These are phyloP conservation scores for Sandelia bainsii DNA, from an alignment of 2,797 vertebrate genomes.

Conservation along the genomic window DNA sequence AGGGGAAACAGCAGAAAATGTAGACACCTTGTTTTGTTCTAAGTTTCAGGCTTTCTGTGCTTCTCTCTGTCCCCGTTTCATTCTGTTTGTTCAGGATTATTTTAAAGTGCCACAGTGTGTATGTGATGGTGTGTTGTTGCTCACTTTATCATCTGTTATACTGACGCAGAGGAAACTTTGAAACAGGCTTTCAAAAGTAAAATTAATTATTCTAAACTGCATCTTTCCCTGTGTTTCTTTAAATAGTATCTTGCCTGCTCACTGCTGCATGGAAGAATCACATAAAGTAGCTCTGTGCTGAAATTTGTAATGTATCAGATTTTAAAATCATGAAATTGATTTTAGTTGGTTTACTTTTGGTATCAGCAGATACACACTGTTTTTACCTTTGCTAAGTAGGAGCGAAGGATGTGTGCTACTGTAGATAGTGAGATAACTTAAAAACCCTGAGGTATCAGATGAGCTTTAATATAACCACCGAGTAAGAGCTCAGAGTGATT, in stretches of 20 bases:
- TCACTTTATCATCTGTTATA: slow-evolving; percentile 24
- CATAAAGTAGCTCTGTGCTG: slow-evolving; percentile 21
- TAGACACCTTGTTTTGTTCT: slow-evolving; percentile 13
- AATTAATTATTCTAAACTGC: slow-evolving; percentile 52
- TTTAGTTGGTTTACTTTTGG: slow-evolving; percentile 31
- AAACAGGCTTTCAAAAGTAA: slow-evolving; percentile 39
- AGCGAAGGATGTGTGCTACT: neutral
- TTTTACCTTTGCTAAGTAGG: slow-evolving; percentile 1
- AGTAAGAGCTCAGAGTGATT: neutral
- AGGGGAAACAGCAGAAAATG: slow-evolving; percentile 4
- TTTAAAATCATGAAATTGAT: slow-evolving; percentile 42
- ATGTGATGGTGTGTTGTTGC: slow-evolving; percentile 30
- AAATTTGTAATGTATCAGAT: slow-evolving; percentile 4
- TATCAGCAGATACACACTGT: slow-evolving; percentile 11
- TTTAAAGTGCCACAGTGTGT: slow-evolving; percentile 9
- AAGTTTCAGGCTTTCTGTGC: neutral
- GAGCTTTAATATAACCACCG: neutral
- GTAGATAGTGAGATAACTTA: slow-evolving; percentile 3
- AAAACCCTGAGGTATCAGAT: neutral
- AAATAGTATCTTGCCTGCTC: slow-evolving; percentile 47
- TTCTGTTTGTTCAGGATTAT: slow-evolving; percentile 23
- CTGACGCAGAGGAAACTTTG: slow-evolving; percentile 54
- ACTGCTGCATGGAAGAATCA: slow-evolving; percentile 32
- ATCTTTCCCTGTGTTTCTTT: slow-evolving; percentile 43
- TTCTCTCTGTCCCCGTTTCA: slow-evolving; percentile 22